phyloP scores from a whole-genome alignment of 2,113 vertebrate genomes.

The Lota lota region DNA sequence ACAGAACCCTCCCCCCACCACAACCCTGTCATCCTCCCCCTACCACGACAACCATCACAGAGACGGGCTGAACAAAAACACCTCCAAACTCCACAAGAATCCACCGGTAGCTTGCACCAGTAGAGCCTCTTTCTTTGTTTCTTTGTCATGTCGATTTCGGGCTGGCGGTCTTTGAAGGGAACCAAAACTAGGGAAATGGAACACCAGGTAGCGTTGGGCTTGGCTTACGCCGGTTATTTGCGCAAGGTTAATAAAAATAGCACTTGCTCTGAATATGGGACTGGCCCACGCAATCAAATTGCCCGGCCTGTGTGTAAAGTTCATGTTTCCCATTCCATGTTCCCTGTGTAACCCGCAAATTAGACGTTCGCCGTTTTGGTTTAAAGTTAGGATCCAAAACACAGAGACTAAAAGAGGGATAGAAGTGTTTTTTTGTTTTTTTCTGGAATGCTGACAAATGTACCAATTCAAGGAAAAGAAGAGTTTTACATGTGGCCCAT shows the following conservation, averaged over 20 bases:
- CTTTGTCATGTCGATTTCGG: slow-evolving; percentile 4
- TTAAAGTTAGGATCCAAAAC: not conserved
- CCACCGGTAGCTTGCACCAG: slow-evolving; percentile 2
- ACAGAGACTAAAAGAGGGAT: too few relatives aligned
- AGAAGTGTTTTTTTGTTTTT: too few relatives aligned
- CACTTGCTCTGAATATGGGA: not conserved
- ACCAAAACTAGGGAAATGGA: not conserved
- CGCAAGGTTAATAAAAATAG: not conserved
- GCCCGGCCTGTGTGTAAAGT: not conserved
- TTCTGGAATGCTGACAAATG: too few relatives aligned
- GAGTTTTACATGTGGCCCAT: too few relatives aligned
- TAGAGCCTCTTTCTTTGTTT: not conserved
- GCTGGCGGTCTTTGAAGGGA: not conserved
- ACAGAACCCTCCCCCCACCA: not conserved
- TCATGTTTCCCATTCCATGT: not conserved
- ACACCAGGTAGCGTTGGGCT: not conserved
- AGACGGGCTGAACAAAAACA: not conserved
- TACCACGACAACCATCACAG: not conserved
- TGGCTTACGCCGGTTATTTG: not conserved
- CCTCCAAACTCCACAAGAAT: not conserved
- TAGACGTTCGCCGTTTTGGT: not conserved
- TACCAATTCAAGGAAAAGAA: too few relatives aligned
- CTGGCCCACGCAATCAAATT: slow-evolving; percentile 14
- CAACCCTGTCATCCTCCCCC: not conserved
- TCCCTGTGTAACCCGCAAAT: not conserved